Base-by-base conservation (phyloP, 2,797 vertebrate genomes). In the Novumbra hubbsi region DNA sequence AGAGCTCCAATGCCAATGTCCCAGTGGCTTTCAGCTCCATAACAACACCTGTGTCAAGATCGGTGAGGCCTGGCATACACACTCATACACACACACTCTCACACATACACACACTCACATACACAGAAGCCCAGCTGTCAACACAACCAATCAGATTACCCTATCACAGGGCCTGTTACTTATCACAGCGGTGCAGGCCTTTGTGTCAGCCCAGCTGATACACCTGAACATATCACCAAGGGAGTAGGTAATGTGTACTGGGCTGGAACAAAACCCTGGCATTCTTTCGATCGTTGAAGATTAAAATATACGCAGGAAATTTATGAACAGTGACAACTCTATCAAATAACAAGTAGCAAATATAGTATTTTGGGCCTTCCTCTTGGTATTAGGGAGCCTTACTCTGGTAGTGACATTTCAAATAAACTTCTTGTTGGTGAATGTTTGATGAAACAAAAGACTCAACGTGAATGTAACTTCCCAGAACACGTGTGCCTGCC, bases 401-500 rank as follows among this genome's bases (percentile, higher is more conserved):
- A 32, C 32, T 32, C 32, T 32, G 32, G 32, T 5, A 32, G 32
- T 32, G 32, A 32, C 32, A 2, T 2, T 55, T 55, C 50, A 55
- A n/a, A 9, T n/a, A 55, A 17, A 55, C n/a, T 17, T 55, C 14
- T 5, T 55, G 50, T 7, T 55, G 50, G 9, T 55, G 50, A 19
- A 9, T 21, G 19, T 3, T 55, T 55, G n/a, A 16, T 55, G 50
- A 7, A n/a, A 55, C 14, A 7, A 17, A n/a, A 52, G n/a, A 16
- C 7, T 0, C 2, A n/a, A 52, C n/a, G 14, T 7, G n/a, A 52
- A 52, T 57, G n/a, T 11, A 24, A 11, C 55, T 57, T 5, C n/a
- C 79, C 87, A 99, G 97, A 95, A 79, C 94, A 93, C 91, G 95
- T 94, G 71, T 99, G 98, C 78, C 91, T 97, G 86, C 94, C 95